A percentile compares a stretch with the other conserved stretches of the same genome.
These are phyloP conservation scores for Drosophila helvetica DNA, from an alignment of 2,888 invertebrate genomes.

Conservation along the genomic window DNA sequence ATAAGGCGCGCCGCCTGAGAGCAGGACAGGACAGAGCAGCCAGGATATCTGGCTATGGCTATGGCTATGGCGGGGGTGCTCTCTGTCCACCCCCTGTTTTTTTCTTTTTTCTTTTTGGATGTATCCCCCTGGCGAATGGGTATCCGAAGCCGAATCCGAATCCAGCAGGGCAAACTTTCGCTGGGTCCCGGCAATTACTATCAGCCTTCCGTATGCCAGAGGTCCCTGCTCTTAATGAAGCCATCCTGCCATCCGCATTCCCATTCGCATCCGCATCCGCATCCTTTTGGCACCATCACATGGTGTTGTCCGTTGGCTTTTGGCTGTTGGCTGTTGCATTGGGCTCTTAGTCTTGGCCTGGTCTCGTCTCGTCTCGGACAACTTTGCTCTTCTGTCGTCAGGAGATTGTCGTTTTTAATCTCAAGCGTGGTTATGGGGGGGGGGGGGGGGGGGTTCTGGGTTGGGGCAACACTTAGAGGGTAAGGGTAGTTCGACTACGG, in stretches of 20 bases:
- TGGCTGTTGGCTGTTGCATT: background rate
- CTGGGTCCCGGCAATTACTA: conserved; percentile 67
- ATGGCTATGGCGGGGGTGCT: conserved; percentile 4
- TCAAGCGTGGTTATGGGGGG: conserved; percentile 31
- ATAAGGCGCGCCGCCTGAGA: conserved; percentile 28
- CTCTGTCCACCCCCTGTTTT: background rate
- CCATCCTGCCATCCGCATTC: conserved; percentile 14
- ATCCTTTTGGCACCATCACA: conserved; percentile 26
- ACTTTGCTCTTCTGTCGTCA: conserved; percentile 47
- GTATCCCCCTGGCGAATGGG: background rate
- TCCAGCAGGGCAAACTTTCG: conserved; percentile 54
- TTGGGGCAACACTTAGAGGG: background rate
- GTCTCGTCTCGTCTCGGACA: conserved; percentile 20
- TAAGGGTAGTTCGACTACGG: conserved; percentile 22
- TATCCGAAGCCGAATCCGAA: background rate
- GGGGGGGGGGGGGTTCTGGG: background rate
- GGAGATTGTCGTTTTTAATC: conserved; percentile 73
- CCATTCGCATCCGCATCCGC: conserved; percentile 12
- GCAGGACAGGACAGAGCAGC: background rate
- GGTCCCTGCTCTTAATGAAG: conserved; percentile 51
- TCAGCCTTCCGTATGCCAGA: conserved; percentile 32
- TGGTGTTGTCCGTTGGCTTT: background rate
- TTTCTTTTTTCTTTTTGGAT: background rate
- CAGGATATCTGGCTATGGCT: no score
- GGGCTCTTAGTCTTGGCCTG: conserved; percentile 7